Conservation (phyloP, 1,140 invertebrate species). For the Magallana gigas region DNA sequence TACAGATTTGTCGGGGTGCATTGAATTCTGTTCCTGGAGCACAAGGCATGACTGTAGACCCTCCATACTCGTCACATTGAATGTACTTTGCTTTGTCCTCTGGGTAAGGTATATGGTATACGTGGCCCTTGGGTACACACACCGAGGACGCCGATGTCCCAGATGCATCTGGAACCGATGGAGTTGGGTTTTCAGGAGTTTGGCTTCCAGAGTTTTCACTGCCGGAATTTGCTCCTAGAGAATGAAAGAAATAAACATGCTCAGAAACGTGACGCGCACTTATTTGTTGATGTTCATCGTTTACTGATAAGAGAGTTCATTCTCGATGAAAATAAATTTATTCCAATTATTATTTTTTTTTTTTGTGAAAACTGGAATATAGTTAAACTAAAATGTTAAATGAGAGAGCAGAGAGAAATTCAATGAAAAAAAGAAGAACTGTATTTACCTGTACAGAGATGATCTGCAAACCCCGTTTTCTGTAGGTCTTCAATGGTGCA, state of each 20-base stretch:
- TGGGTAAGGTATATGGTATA: conserved; percentile 9
- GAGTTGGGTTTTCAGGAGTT: neutral
- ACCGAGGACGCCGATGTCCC: neutral
- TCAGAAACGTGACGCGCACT: too few relatives aligned
- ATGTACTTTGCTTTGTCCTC: neutral
- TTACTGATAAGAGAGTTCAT: too few relatives aligned
- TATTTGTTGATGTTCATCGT: too few relatives aligned
- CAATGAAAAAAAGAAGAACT: neutral
- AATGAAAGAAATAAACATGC: too few relatives aligned
- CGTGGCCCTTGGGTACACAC: neutral
- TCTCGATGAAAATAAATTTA: too few relatives aligned
- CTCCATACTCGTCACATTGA: conserved; percentile 16
- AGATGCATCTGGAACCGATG: neutral
- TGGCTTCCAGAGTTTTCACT: neutral
- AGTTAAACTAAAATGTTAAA: too few relatives aligned
- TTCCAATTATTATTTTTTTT: too few relatives aligned
- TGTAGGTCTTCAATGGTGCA: neutral
- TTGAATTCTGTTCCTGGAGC: neutral
- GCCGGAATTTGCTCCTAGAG: too few relatives aligned
- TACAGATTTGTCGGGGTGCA: neutral
- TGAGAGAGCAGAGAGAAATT: too few relatives aligned
- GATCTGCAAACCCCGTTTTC: neutral
- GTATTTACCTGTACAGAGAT: neutral
- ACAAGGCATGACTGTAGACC: neutral
- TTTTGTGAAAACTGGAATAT: too few relatives aligned